These are phyloP conservation scores for Alcedo atthis DNA, from an alignment of 2,797 vertebrate species.

Conservation along the genomic window DNA sequence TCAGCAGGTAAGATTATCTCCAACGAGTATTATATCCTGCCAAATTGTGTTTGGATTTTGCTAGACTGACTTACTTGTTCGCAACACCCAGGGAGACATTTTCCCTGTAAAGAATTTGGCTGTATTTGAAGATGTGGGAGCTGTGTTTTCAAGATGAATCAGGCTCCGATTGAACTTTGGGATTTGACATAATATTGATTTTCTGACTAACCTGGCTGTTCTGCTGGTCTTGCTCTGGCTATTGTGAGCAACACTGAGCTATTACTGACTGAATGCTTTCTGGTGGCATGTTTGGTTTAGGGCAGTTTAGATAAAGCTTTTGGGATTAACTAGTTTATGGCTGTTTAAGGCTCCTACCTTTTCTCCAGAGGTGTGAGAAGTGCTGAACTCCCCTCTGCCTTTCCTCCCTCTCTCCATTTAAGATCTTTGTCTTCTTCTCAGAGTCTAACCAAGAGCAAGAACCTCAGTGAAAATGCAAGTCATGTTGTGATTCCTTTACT, in stretches of 20 bases:
- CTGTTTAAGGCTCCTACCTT: neutral
- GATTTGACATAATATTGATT: constrained; percentile 39
- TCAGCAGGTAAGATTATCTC: constrained; percentile 67
- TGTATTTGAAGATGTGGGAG: constrained; percentile 25
- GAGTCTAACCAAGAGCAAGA: neutral
- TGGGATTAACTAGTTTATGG: neutral
- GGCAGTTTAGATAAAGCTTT: neutral
- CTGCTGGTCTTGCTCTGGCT: neutral
- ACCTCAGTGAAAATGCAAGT: neutral
- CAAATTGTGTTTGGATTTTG: constrained; percentile 63
- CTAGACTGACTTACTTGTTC: constrained; percentile 53
- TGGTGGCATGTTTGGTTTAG: neutral
- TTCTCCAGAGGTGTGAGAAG: neutral
- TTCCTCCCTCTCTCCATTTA: neutral
- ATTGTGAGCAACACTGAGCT: neutral
- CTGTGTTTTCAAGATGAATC: constrained; percentile 38
- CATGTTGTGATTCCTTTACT: neutral
- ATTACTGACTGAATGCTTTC: neutral
- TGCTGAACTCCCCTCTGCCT: neutral
- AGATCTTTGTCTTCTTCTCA: neutral
- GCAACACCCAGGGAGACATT: neutral
- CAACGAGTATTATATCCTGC: constrained; percentile 46
- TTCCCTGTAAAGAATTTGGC: constrained; percentile 12
- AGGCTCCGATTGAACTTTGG: constrained; percentile 1
- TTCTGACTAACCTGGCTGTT: neutral